Evolutionary conservation across 2,797 vertebrate species (phyloP), one percentile per base, ranked within the genome.

Genomic region (Bryconaethiops microstoma): DNA sequence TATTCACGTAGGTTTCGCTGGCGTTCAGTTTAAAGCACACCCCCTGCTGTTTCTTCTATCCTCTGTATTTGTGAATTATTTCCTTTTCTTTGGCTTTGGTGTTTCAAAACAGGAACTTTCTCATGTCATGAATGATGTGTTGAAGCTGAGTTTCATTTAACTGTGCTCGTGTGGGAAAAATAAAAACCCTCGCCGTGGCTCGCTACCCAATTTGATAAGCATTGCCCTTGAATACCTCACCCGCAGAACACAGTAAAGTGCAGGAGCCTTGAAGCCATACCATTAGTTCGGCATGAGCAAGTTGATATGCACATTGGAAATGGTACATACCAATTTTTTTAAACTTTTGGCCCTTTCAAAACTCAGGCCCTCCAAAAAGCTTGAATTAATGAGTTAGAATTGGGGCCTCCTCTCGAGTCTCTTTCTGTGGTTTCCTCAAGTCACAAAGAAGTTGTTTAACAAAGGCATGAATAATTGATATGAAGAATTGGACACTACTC

Each of bases 401-500:
- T 7, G 16, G 14, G 48, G 21, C 19, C 25, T 57, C 9, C 14
- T 39, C 25, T 39, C 8, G 39, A n/a, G 25, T 57, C 17, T 39
- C 50, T n/a, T 19, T 55, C 0, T 35, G 7, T 39, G 25, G 4
- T 10, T 29, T 3, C 1, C 8, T 57, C 25, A 57, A 12, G 25
- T 57, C 17, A 55, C 7, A 17, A 16, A 5, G 25, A 72, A 35
- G 19, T 48, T 42, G 21, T 69, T 6, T 23, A 9, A 65, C 17
- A 19, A 65, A 67, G 42, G 19, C 19, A 45, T 67, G 39, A 67
- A 67, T 67, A 67, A 54, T 72, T 19, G 25, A 72, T 29, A 48
- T 72, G 14, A 52, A 23, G 25, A 48, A n/a, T 50, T 50, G 42
- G 40, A 25, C 19, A 12, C n/a, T 48, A 19, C n/a, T 48, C 50